Base-by-base conservation (phyloP, 2,113 vertebrate species). In the Ammodytes dubius region DNA sequence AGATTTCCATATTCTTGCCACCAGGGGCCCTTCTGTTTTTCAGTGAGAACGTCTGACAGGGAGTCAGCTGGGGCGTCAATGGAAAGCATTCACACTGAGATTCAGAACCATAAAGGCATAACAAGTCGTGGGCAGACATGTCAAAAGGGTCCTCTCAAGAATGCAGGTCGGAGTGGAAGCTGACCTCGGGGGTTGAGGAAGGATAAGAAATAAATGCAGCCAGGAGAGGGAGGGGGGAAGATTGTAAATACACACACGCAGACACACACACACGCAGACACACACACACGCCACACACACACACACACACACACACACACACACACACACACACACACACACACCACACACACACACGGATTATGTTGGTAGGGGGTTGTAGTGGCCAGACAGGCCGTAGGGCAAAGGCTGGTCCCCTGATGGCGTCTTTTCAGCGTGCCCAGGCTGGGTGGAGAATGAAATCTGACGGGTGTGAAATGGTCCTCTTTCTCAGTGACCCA, bases 391-490 rank as follows among this genome's bases (percentile, higher is more conserved):
- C 85, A 71, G 73, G 77, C 74, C 19, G 59, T 3, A 73, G 80
- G 87, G 80, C 83, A 74, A 70, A 79, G 79, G 74, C 85, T 83
- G 90, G 75, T 89, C 88, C 88, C 89, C 91, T 74, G 90, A 91
- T 89, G 87, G 89, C 46, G 89, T 79, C 83, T 87, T 27, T 91
- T 93, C 85, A 94, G 68, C 43, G 77, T 70, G 69, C 71, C 76
- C 71, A 43, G 52, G 59, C 75, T 71, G 77, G 79, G 80, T 70
- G 81, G 87, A 2, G 82, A 92, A 90, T 90, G 75, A 61, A 74
- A 89, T 86, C 37, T 84, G 89, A 84, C 56, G 70, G 88, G 82
- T 92, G 89, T 93, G 89, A 93, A 93, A 89, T 68, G 77, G 58
- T 73, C 71, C 63, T n/a, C 59, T 81, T 72, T 77, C 47, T 65